These are phyloP conservation scores for Musca domestica DNA, from an alignment of 1,140 invertebrate genomes.

Conservation along the genomic window DNA sequence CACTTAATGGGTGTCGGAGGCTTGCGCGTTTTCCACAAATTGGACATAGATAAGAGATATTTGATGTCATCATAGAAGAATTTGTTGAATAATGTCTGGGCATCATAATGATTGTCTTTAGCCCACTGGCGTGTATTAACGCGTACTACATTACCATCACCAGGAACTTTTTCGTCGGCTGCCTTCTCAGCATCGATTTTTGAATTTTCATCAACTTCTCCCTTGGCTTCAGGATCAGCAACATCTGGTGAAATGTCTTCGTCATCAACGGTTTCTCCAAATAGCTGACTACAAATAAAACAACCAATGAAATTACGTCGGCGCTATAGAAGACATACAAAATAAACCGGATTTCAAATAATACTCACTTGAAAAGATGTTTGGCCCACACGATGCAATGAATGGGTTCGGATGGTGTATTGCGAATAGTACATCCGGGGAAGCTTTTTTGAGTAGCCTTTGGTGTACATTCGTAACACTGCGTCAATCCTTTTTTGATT, in stretches of 20 bases:
- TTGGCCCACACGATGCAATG: constrained; percentile 99
- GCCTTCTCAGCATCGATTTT: constrained; percentile 70
- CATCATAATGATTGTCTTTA: constrained; percentile 76
- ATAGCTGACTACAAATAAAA: constrained; percentile 77
- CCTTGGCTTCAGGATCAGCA: constrained; percentile 80
- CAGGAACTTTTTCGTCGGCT: constrained; percentile 34
- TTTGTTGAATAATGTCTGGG: constrained; percentile 81
- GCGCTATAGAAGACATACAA: neutral
- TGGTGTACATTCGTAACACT: constrained; percentile 96
- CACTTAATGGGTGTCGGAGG: constrained; percentile 80
- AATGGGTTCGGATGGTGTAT: constrained; percentile 98
- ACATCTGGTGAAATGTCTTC: constrained; percentile 98
- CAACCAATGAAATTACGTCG: neutral
- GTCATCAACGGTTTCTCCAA: constrained; percentile 94
- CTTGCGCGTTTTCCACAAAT: constrained; percentile 86
- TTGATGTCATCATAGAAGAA: constrained; percentile 95
- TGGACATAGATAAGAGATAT: constrained; percentile 91
- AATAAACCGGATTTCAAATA: neutral
- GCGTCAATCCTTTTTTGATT: constrained; percentile 84
- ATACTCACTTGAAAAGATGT: constrained; percentile 93
- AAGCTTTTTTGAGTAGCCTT: constrained; percentile 90
- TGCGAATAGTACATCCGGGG: constrained; percentile 97
- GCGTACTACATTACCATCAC: constrained; percentile 69
- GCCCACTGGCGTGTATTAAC: constrained; percentile 92
- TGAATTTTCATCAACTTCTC: constrained; percentile 41